Evolutionary conservation across 2,113 vertebrate genomes (phyloP), one percentile per base, ranked within the genome.

Genomic region (Verasper variegatus): DNA sequence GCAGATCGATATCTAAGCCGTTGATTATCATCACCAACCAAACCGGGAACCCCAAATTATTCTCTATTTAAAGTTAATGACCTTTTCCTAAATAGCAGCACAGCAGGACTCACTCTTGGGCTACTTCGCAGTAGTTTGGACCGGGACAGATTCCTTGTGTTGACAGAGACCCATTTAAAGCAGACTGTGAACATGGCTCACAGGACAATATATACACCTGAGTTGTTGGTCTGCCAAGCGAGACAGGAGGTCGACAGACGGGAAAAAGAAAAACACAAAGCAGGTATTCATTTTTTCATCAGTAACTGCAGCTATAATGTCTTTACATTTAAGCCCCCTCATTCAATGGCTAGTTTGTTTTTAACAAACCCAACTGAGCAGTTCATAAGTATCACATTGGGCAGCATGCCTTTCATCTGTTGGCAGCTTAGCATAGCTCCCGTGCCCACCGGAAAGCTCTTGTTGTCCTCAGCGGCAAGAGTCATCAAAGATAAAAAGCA

Each of bases 1-100:
- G 71, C 60, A 83, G 86, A 91, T 93, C 93, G 81, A 93, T 93
- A 89, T 81, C 78, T 68, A 84, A 92, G 83, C 79, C 72, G 57
- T 64, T 77, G 81, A 78, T 88, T 90, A 91, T 89, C 82, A 82
- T 86, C 80, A 76, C 78, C 68, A 68, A 78, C 82, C 81, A 78
- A 90, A 83, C 77, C 20, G 20, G 76, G 80, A 83, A 82, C 81
- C 73, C 54, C 61, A 66, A 88, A 81, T 86, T 56, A 91, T 88
- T 88, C 85, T 76, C 71, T 62, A 74, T 71, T 81, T 76, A 66
- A 80, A 83, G 85, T 88, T 88, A 92, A 89, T 86, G 78, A 87
- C 84, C 73, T 76, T 82, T 83, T 18, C 49, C 73, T 78, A 78
- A 92, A 87, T 85, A 90, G 74, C 79, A 83, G 72, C 79, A 74